Conservation (phyloP, 2,113 vertebrate genomes). For the Catharus fuscescens region DNA sequence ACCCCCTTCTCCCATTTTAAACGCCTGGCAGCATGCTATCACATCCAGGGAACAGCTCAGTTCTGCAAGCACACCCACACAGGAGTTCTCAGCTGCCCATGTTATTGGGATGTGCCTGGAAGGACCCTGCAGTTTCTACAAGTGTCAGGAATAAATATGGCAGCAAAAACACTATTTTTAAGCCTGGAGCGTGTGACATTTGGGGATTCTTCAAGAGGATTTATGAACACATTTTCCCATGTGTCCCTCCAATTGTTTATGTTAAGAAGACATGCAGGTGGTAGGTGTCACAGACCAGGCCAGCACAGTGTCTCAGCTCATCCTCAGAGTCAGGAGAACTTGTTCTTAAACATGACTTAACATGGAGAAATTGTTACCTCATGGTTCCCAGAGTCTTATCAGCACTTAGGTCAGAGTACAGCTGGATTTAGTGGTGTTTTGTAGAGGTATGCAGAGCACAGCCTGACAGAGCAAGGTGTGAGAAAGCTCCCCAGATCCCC, state of each 20-base stretch:
- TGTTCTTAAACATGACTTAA: not conserved
- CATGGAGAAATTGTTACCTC: not conserved
- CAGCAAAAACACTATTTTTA: not conserved
- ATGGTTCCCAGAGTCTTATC: not conserved
- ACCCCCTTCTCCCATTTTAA: not conserved
- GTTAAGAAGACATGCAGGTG: not conserved
- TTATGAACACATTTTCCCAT: not conserved
- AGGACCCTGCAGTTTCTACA: not conserved
- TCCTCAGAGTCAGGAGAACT: not conserved
- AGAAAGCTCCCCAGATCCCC: not conserved
- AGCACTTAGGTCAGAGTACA: not conserved
- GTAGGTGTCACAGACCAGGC: not conserved
- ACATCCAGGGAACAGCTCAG: not conserved
- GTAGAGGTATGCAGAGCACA: not conserved
- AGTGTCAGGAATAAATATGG: not conserved
- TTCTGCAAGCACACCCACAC: not conserved
- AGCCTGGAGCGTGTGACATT: not conserved
- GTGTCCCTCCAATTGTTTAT: not conserved
- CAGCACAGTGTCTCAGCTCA: not conserved
- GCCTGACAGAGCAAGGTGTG: rapidly evolving
- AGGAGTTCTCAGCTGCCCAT: not conserved
- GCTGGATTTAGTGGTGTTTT: not conserved
- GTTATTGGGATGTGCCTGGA: not conserved
- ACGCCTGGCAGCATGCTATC: not conserved
- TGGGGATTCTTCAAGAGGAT: not conserved